A percentile compares a stretch with the other conserved stretches of the same genome.
Evolutionary conservation across 2,888 invertebrate genomes (phyloP).

Genomic region (Heliconius hortense): DNA sequence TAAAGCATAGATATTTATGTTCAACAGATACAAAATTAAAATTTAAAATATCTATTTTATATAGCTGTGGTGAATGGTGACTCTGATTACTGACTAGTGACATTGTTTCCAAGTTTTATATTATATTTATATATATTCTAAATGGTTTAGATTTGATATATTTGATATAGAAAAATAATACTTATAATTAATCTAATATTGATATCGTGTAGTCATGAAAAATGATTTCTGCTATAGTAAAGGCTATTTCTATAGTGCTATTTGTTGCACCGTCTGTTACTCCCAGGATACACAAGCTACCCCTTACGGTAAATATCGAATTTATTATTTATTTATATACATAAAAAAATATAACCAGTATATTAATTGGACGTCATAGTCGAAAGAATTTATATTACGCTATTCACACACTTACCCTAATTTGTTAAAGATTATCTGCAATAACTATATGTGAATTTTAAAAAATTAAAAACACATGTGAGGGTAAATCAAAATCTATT

Average conservation of each 20-base stretch:
- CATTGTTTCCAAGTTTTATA: constrained; percentile 4
- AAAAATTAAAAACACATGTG: neutral
- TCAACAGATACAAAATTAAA: neutral
- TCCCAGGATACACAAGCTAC: constrained; percentile 72
- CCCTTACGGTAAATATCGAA: constrained; percentile 62
- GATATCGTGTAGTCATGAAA: constrained; percentile 50
- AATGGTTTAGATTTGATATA: neutral
- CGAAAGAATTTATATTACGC: neutral
- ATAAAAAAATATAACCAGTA: neutral
- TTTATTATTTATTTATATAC: neutral
- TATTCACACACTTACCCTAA: too few relatives aligned
- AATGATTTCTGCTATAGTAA: constrained; percentile 59
- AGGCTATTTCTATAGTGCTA: constrained; percentile 50
- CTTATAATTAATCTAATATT: neutral
- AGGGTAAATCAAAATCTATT: neutral
- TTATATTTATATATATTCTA: neutral
- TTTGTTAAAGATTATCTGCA: too few relatives aligned
- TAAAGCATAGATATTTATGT: neutral
- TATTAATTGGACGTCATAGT: neutral
- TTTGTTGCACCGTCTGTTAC: constrained; percentile 55
- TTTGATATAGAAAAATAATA: neutral
- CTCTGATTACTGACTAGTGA: constrained; percentile 6
- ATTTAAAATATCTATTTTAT: neutral
- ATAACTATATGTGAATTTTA: too few relatives aligned
- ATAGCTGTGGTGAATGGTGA: constrained; percentile 10